phyloP scores from a whole-genome alignment of 2,113 vertebrate genomes.

The Campylorhamphus procurvoides region DNA sequence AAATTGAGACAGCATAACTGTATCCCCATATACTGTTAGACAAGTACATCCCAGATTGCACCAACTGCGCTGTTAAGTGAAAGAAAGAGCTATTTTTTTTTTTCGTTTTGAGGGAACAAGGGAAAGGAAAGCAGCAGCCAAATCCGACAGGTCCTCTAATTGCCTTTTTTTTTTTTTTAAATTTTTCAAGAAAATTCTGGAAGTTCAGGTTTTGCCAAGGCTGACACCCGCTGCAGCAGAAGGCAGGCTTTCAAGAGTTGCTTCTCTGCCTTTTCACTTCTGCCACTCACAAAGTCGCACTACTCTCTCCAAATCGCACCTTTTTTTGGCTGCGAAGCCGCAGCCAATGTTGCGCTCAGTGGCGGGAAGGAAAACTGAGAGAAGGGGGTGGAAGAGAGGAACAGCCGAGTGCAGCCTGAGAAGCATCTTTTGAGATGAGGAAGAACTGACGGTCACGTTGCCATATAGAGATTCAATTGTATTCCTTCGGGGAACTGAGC shows the following conservation, averaged over 20 bases:
- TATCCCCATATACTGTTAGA: background rate
- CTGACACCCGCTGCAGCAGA: slow-evolving; percentile 27
- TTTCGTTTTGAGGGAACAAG: background rate
- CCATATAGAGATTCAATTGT: slow-evolving; percentile 4
- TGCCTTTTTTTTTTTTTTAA: background rate
- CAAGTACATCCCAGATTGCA: background rate
- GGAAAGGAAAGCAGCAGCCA: background rate
- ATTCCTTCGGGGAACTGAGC: background rate
- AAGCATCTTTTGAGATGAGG: background rate
- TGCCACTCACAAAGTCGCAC: slow-evolving; percentile 5
- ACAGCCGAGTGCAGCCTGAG: background rate
- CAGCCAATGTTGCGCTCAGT: slow-evolving; percentile 10
- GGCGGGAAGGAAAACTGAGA: background rate
- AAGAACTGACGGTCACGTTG: background rate
- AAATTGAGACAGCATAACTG: background rate
- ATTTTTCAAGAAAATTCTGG: slow-evolving; percentile 36
- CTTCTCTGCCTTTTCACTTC: slow-evolving; percentile 49
- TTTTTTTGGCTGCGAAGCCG: slow-evolving; percentile 47
- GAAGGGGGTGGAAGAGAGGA: background rate
- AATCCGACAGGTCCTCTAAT: background rate
- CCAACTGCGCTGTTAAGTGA: background rate
- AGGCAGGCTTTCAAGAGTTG: slow-evolving; percentile 36
- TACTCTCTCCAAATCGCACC: slow-evolving; percentile 3
- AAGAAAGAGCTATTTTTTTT: background rate
- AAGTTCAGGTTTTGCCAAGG: slow-evolving; percentile 28